phyloP scores from a whole-genome alignment of 1,140 invertebrate species.

The Pseudomyrmex sp. region DNA sequence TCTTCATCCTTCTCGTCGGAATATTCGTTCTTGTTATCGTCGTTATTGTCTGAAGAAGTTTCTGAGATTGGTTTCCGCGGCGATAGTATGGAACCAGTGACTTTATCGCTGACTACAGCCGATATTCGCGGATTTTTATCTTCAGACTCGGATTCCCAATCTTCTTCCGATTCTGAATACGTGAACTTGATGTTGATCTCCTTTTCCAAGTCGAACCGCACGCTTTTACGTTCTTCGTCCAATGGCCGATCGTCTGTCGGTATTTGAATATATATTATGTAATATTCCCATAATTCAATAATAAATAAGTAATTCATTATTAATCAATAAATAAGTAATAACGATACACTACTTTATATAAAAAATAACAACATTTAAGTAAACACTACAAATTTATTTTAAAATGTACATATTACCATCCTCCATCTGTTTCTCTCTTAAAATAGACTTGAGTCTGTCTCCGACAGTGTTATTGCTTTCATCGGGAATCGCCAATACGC shows the following conservation, averaged over 20 bases:
- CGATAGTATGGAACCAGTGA: constrained; percentile 33
- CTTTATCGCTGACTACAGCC: constrained; percentile 46
- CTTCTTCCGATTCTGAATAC: constrained; percentile 86
- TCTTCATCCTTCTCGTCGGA: constrained; percentile 43
- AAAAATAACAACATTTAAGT: background rate
- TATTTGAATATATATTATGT: background rate
- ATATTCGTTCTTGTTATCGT: constrained; percentile 10
- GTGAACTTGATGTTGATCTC: constrained; percentile 79
- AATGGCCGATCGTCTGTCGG: constrained; percentile 81
- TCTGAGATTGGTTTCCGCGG: constrained; percentile 3
- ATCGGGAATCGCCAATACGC: constrained; percentile 62
- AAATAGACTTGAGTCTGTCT: constrained; percentile 89
- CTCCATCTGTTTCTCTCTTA: constrained; percentile 88
- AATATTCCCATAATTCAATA: constrained; percentile 3
- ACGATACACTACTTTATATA: too few species aligned
- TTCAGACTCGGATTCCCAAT: constrained; percentile 83
- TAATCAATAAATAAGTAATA: too few species aligned
- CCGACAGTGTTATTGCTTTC: constrained; percentile 68
- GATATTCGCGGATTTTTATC: constrained; percentile 78
- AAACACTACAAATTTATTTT: background rate
- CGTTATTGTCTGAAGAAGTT: constrained; percentile 55
- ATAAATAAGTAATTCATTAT: too few species aligned
- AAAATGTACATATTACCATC: constrained; percentile 78
- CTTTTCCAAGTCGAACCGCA: constrained; percentile 87
- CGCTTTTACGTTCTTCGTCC: constrained; percentile 91